These are phyloP conservation scores for Cnemophilus loriae DNA, from an alignment of 2,113 vertebrate species.

Conservation along the genomic window DNA sequence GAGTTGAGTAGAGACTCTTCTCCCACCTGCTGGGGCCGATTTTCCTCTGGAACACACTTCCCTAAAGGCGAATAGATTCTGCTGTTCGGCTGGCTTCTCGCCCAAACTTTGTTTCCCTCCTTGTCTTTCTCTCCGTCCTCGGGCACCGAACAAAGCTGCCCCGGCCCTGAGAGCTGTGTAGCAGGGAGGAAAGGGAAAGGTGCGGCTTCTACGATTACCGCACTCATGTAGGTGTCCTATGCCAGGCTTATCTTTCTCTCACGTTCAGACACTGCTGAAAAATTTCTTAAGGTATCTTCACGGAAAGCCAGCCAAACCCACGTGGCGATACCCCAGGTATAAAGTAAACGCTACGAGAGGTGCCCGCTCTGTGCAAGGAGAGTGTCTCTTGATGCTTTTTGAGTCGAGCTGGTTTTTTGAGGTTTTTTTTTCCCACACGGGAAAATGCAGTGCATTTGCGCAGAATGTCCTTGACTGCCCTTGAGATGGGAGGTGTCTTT, in stretches of 20 bases:
- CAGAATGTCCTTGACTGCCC: background rate
- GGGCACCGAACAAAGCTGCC: background rate
- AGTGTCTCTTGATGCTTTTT: background rate
- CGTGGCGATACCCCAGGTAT: background rate
- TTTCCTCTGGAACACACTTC: background rate
- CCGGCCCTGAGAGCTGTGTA: background rate
- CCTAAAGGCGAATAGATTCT: background rate
- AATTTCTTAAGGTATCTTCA: background rate
- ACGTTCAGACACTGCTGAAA: background rate
- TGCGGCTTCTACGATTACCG: background rate
- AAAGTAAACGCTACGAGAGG: background rate
- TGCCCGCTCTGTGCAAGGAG: background rate
- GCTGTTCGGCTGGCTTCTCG: background rate
- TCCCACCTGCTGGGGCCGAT: background rate
- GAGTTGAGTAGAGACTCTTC: background rate
- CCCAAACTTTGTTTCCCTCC: background rate
- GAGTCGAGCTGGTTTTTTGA: rapidly evolving
- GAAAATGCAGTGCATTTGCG: background rate
- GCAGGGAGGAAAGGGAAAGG: background rate
- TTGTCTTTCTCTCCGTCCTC: background rate
- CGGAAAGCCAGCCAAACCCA: background rate
- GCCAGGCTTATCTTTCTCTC: background rate
- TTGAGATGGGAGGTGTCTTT: background rate
- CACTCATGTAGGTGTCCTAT: background rate
- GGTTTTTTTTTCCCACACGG: rapidly evolving